Conservation (phyloP, 2,888 invertebrate species). For the Xanthostigma xanthostigma region DNA sequence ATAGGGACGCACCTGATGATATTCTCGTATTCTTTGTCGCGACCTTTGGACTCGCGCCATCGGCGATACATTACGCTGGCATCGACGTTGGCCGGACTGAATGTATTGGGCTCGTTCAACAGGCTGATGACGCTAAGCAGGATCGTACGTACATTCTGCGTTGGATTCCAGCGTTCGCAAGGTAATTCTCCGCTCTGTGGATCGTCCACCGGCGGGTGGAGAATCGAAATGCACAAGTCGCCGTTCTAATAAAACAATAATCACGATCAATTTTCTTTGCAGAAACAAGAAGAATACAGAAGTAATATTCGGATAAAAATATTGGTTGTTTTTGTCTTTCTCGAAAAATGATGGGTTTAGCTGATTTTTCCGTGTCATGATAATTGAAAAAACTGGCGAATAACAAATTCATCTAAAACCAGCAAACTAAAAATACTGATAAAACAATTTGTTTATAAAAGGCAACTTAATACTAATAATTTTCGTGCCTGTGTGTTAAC, state of each 20-base stretch:
- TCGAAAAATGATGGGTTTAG: no score
- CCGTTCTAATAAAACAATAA: constrained; percentile 62
- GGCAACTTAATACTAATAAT: no score
- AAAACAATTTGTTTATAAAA: no score
- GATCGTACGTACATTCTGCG: constrained; percentile 97
- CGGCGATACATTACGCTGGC: constrained; percentile 98
- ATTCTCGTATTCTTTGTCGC: constrained; percentile 97
- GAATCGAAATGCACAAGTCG: constrained; percentile 96
- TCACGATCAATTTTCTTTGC: no score
- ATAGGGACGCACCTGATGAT: constrained; percentile 66
- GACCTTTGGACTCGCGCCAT: constrained; percentile 96
- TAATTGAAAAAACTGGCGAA: no score
- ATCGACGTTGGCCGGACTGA: constrained; percentile 98
- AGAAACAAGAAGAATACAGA: neutral
- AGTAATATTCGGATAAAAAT: neutral
- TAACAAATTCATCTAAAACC: no score
- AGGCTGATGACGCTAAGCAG: constrained; percentile 95
- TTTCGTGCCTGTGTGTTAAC: no score
- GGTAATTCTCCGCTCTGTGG: constrained; percentile 98
- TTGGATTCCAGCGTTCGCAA: constrained; percentile 99
- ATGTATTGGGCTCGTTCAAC: constrained; percentile 98
- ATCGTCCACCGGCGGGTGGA: constrained; percentile 98
- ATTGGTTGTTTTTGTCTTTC: no score
- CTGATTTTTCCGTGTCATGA: no score
- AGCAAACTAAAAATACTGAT: no score